Evolutionary conservation across 2,797 vertebrate genomes (phyloP).

Genomic region (Spinus olivaceus): DNA sequence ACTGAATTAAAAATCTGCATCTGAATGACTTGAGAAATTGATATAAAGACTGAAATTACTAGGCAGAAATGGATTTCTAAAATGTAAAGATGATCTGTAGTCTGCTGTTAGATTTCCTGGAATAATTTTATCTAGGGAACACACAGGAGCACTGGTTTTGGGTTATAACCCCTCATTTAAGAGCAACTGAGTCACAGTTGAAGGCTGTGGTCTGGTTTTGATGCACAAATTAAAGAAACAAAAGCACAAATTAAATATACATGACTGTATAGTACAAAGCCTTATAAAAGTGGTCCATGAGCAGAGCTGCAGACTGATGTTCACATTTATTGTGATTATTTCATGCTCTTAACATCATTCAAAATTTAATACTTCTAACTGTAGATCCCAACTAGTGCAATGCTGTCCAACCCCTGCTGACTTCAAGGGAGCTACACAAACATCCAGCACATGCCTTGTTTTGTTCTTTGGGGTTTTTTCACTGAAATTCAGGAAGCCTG

Average conservation of each 20-base stretch:
- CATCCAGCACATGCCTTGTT: background rate
- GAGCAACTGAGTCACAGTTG: background rate
- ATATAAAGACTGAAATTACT: background rate
- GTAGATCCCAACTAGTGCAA: background rate
- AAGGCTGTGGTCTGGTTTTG: background rate
- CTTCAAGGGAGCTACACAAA: background rate
- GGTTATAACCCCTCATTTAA: background rate
- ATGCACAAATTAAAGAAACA: background rate
- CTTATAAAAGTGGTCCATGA: background rate
- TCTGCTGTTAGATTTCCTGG: background rate
- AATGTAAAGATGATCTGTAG: background rate
- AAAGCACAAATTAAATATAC: background rate
- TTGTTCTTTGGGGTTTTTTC: background rate
- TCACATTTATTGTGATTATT: background rate
- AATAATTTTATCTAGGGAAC: background rate
- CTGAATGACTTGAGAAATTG: background rate
- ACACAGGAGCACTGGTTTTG: background rate
- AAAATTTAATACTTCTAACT: background rate
- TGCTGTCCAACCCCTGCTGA: background rate
- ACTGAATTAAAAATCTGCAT: background rate
- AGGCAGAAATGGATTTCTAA: background rate
- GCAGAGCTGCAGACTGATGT: background rate
- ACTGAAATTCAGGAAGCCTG: background rate
- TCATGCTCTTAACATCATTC: background rate
- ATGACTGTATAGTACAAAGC: background rate